Evolutionary conservation across 1,140 invertebrate species (phyloP).

Genomic region (Drosophila eugracilis): DNA sequence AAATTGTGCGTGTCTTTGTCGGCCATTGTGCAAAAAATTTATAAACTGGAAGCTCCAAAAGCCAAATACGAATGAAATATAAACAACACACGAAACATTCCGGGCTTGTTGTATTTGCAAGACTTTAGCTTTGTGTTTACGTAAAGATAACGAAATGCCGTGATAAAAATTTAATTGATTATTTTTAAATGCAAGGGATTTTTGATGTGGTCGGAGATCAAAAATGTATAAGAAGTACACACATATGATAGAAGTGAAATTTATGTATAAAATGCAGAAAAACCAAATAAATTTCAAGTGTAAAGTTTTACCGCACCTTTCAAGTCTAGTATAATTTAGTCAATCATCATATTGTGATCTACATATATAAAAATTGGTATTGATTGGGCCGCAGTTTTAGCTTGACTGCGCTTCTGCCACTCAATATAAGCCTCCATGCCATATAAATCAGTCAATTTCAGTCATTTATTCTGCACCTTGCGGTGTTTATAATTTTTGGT

Average conservation of each 20-base stretch:
- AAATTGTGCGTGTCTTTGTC: conserved; percentile 21
- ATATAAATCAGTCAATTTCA: conserved; percentile 25
- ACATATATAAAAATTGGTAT: no score
- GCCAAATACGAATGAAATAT: conserved; percentile 31
- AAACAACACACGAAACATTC: conserved; percentile 14
- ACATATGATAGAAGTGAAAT: no score
- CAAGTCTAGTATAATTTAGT: no score
- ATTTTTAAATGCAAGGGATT: conserved; percentile 13
- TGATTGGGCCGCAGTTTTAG: no score
- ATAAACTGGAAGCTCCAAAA: conserved; percentile 46
- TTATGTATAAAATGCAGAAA: no score
- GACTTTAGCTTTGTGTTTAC: conserved; percentile 22
- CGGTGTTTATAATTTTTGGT: conserved; percentile 46
- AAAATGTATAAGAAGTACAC: not conserved
- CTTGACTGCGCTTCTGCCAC: no score
- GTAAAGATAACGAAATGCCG: conserved; percentile 36
- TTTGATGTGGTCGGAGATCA: not conserved
- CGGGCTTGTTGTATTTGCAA: conserved; percentile 20
- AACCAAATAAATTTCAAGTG: not conserved
- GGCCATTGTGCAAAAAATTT: conserved; percentile 49
- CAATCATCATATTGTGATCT: no score
- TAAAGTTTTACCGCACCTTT: no score
- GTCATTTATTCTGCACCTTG: conserved; percentile 19
- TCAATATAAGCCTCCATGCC: not conserved
- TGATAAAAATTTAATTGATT: conserved; percentile 52